These are phyloP conservation scores for Pseudobourletiella spinata DNA, from an alignment of 1,140 invertebrate species.

Conservation along the genomic window DNA sequence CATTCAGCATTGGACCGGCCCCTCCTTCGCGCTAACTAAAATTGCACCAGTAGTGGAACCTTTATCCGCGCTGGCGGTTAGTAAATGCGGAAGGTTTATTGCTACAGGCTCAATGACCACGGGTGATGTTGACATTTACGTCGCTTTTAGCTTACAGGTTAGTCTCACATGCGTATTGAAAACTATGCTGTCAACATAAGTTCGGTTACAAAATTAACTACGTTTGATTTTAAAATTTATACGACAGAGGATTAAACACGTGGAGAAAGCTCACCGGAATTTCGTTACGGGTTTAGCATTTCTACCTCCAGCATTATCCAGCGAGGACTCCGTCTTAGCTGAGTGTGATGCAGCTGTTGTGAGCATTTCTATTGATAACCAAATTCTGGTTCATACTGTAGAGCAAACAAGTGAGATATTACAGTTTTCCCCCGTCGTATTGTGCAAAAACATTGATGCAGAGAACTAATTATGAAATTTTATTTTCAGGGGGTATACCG, in stretches of 20 bases:
- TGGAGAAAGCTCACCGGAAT: slow-evolving; percentile 77
- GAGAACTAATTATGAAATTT: slow-evolving; percentile 32
- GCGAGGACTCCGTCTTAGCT: slow-evolving; percentile 55
- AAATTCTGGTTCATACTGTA: slow-evolving; percentile 80
- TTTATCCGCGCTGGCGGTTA: slow-evolving; percentile 59
- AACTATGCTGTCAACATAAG: background rate
- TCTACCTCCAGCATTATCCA: slow-evolving; percentile 55
- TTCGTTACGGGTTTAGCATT: slow-evolving; percentile 91
- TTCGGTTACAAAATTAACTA: background rate
- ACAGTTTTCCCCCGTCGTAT: background rate
- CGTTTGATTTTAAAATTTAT: slow-evolving; percentile 36
- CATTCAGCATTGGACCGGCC: slow-evolving; percentile 58
- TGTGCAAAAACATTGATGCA: background rate
- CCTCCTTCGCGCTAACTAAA: slow-evolving; percentile 47
- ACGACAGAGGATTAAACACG: slow-evolving; percentile 64
- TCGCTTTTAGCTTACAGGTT: slow-evolving; percentile 85
- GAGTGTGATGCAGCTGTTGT: slow-evolving; percentile 70
- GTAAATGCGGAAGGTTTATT: slow-evolving; percentile 81
- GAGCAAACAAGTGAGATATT: slow-evolving; percentile 63
- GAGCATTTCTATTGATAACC: slow-evolving; percentile 90
- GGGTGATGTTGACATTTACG: slow-evolving; percentile 79
- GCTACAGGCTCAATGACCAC: slow-evolving; percentile 87
- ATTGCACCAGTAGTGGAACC: slow-evolving; percentile 34
- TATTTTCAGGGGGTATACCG: slow-evolving; percentile 60
- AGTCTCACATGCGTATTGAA: slow-evolving; percentile 12